These are phyloP conservation scores for Neotragus pygmaeus DNA, from an alignment of 2,113 vertebrate species.

Conservation along the genomic window DNA sequence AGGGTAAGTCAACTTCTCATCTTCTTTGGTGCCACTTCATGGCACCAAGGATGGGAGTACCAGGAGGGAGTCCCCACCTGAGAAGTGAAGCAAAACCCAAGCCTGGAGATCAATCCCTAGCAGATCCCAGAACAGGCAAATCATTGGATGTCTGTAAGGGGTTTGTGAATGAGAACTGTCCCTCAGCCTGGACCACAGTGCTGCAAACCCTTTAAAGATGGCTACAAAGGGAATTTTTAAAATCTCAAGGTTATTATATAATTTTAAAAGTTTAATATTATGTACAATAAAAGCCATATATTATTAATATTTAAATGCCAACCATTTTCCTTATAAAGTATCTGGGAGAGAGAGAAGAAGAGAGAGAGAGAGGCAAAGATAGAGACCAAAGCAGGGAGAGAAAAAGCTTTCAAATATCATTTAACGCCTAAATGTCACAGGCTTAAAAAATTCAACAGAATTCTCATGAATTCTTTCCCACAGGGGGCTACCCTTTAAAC, in stretches of 20 bases:
- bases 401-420: constrained; percentile 49
- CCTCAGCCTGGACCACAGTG: neutral
- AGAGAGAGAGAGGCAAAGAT: neutral
- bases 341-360: neutral
- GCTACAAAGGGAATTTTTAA: neutral
- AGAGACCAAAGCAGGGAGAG: neutral
- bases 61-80: too few species aligned
- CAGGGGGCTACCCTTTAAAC: constrained; percentile 62
- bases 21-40: too few species aligned
- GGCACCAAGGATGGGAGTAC: too few species aligned
- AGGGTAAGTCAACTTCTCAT: too few species aligned
- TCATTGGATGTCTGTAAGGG: neutral
- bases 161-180: neutral
- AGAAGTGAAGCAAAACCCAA: too few species aligned
- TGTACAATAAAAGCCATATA: constrained; percentile 12
- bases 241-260: constrained; percentile 20
- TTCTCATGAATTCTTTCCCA: constrained; percentile 59
- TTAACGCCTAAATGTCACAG: constrained; percentile 65
- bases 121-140: neutral
- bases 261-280: constrained; percentile 27
- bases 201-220: neutral
- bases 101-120: too few species aligned
- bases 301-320: constrained; percentile 53
- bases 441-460: constrained; percentile 63
- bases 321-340: neutral